Conservation (phyloP, 2,797 vertebrate genomes). For the Cirrhinus mrigala region DNA sequence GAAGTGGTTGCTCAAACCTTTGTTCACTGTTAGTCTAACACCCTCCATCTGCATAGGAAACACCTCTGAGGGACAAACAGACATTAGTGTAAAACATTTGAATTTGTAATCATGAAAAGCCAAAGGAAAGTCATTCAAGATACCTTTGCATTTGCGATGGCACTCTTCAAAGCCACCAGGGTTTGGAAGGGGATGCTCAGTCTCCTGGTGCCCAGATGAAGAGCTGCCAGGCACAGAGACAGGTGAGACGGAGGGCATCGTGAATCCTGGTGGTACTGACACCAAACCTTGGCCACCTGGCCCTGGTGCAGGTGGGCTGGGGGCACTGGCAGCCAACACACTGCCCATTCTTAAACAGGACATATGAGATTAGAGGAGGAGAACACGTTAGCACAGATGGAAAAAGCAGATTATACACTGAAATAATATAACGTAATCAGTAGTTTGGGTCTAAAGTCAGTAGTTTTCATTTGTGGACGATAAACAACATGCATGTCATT, state of each 20-base stretch:
- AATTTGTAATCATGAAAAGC: neutral
- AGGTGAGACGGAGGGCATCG: conserved; percentile 81
- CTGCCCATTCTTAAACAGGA: conserved; percentile 84
- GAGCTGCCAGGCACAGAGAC: conserved; percentile 56
- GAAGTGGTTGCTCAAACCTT: conserved; percentile 91
- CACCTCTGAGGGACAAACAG: conserved; percentile 77
- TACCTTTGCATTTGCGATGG: conserved; percentile 91
- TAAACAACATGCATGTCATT: neutral
- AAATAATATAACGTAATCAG: neutral
- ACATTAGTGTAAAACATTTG: neutral
- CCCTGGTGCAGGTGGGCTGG: conserved; percentile 67
- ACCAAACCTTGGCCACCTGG: conserved; percentile 75
- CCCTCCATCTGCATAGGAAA: conserved; percentile 92
- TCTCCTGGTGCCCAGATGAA: conserved; percentile 52
- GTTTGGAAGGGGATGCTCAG: conserved; percentile 79
- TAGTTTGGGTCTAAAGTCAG: neutral
- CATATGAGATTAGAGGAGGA: neutral
- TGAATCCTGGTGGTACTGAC: conserved; percentile 85
- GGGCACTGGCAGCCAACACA: conserved; percentile 86
- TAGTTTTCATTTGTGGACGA: neutral
- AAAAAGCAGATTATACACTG: neutral
- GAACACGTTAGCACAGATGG: neutral
- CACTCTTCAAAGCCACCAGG: conserved; percentile 91
- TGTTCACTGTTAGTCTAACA: conserved; percentile 88
- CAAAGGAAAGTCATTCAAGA: neutral